Evolutionary conservation across 2,797 vertebrate species (phyloP).

Genomic region (Garrulus glandarius): DNA sequence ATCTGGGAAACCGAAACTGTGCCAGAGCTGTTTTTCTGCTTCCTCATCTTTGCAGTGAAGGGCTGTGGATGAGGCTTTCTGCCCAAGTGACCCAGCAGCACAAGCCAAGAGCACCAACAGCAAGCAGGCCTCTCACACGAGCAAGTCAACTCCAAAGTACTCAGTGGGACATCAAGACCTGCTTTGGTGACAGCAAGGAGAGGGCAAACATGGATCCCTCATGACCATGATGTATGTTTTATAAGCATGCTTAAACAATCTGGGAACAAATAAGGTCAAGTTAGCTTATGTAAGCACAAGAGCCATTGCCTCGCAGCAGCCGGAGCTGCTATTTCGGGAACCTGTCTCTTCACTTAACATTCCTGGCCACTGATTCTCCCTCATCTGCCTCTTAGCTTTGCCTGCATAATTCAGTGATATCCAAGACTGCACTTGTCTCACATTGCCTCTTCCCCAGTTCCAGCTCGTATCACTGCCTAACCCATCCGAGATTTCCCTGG

Average conservation of each 20-base stretch:
- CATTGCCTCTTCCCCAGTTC: background rate
- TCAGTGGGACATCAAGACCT: background rate
- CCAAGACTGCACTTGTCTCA: background rate
- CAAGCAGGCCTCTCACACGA: background rate
- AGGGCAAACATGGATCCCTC: background rate
- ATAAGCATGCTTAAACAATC: background rate
- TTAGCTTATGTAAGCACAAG: slow-evolving; percentile 42
- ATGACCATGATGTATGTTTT: background rate
- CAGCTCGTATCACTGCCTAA: background rate
- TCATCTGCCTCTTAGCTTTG: slow-evolving; percentile 21
- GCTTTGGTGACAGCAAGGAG: background rate
- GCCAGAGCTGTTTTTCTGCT: background rate
- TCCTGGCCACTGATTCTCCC: background rate
- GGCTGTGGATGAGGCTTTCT: background rate
- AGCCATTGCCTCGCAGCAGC: slow-evolving; percentile 22
- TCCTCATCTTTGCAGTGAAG: background rate
- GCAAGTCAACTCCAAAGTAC: background rate
- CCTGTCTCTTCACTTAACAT: slow-evolving; percentile 36
- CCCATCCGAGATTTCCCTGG: background rate
- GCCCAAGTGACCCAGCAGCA: background rate
- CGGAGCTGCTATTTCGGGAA: slow-evolving; percentile 30
- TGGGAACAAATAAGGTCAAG: slow-evolving; percentile 52
- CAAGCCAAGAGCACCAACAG: background rate
- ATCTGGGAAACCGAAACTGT: background rate
- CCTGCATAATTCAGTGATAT: background rate